Base-by-base conservation (phyloP, 2,113 vertebrate genomes). In the Corythoichthys haematopterus region DNA sequence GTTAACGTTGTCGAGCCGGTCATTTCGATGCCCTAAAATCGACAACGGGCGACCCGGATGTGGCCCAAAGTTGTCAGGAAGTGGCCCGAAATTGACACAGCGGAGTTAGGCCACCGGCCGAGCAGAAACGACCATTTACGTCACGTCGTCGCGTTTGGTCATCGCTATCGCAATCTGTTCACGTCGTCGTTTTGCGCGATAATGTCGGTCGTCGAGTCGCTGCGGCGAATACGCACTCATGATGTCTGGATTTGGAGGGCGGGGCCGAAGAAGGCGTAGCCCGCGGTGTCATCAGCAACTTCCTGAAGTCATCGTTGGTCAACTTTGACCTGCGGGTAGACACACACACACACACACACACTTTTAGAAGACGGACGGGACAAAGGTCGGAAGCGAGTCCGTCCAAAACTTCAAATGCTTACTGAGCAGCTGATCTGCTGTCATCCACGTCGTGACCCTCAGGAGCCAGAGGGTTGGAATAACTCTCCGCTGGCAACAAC, bases 271-370 rank as follows among this genome's bases (percentile, higher is more conserved):
- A 91, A 0, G 97, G 97, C 0, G 95, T 81, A 4, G 96, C 92
- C 76, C 97, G 86, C 0, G 97, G 97, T 45, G 97, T 99, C 97
- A 99, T 99, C 2, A 99, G 92, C 71, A 98, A 91, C 81, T 98
- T 98, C 74, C 97, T 93, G 81, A 99, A 99, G 91, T 98, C 97
- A 88, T 99, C 97, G 85, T 99, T 99, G 76, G 96, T 99, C 76
- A 99, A 92, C 89, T 98, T 98, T 77, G 97, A 95, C 68, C 97
- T 98, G 64, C 46, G 50, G 7, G 73, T 2, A 56, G 1, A 69
- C 28, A 48, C 1, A 38, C 16, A 47, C 3, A 48, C 47, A 43
- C 15, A 15, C 11, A 15, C 12, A 50, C 11, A 68, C 14, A 67
- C 9, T 56, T 56, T 14, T 6, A 28, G 8, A 2, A 56, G 2